Percentiles rank a stretch among this genome's conserved stretches.
Evolutionary conservation across 2,113 vertebrate species (phyloP).

Genomic region (Neogale vison): DNA sequence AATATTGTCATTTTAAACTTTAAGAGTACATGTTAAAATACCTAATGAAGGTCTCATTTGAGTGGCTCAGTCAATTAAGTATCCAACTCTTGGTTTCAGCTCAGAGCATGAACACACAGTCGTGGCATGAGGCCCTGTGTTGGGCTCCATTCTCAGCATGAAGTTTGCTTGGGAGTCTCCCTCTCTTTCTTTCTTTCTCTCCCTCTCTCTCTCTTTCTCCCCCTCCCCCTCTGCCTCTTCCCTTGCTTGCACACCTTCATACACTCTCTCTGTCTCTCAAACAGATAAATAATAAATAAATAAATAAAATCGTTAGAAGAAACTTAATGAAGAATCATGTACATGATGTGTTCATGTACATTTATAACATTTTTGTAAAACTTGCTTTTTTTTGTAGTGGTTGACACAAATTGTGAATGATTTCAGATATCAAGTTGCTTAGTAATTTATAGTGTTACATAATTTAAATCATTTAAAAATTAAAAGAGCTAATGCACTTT

Average conservation of each 20-base stretch:
- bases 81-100: neutral
- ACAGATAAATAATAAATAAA: neutral
- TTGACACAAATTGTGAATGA: neutral
- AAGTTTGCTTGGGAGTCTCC: neutral
- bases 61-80: neutral
- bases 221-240: neutral
- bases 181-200: neutral
- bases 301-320: neutral
- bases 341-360: neutral
- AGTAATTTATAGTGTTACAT: conserved; percentile 12
- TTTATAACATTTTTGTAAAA: neutral
- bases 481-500: neutral
- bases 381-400: neutral
- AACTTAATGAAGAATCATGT: neutral
- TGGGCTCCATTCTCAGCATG: neutral
- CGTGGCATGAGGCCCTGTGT: neutral
- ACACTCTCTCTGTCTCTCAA: neutral
- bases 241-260: neutral
- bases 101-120: neutral
- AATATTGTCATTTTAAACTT: neutral
- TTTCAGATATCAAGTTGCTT: neutral
- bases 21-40: neutral
- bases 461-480: neutral
- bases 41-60: neutral
- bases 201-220: neutral